Evolutionary conservation across 2,113 vertebrate species (phyloP).

Genomic region (Cinclus cinclus): DNA sequence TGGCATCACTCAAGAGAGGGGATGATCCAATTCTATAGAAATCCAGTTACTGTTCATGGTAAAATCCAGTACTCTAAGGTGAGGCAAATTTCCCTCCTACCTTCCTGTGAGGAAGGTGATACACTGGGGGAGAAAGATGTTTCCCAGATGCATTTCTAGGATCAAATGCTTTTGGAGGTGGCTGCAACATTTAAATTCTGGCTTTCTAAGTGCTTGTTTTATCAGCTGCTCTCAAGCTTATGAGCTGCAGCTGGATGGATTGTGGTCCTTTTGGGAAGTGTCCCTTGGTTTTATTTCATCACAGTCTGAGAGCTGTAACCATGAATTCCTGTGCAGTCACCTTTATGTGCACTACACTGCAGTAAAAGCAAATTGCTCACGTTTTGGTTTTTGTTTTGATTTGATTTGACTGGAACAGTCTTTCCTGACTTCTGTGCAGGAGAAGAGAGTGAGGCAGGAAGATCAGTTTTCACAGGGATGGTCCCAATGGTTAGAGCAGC

Average conservation of each 20-base stretch:
- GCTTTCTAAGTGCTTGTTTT: background rate
- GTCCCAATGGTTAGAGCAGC: background rate
- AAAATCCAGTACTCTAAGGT: background rate
- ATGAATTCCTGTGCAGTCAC: background rate
- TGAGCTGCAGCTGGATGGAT: background rate
- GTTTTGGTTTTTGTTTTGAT: background rate
- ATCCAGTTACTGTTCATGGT: background rate
- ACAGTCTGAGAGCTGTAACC: background rate
- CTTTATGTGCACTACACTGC: background rate
- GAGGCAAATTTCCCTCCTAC: background rate
- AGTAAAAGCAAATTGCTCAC: background rate
- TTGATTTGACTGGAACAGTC: background rate
- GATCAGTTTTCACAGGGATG: background rate
- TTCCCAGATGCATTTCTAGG: background rate
- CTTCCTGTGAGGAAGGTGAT: background rate
- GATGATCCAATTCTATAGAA: background rate
- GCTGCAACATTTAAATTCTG: background rate
- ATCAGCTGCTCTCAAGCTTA: background rate
- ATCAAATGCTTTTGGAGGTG: background rate
- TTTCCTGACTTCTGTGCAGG: background rate
- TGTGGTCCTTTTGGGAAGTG: background rate
- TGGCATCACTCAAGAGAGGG: background rate
- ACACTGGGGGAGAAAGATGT: background rate
- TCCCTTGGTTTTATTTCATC: background rate
- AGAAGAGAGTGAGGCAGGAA: background rate